Conservation (phyloP, 2,113 vertebrate genomes). For the Vireo altiloquus region DNA sequence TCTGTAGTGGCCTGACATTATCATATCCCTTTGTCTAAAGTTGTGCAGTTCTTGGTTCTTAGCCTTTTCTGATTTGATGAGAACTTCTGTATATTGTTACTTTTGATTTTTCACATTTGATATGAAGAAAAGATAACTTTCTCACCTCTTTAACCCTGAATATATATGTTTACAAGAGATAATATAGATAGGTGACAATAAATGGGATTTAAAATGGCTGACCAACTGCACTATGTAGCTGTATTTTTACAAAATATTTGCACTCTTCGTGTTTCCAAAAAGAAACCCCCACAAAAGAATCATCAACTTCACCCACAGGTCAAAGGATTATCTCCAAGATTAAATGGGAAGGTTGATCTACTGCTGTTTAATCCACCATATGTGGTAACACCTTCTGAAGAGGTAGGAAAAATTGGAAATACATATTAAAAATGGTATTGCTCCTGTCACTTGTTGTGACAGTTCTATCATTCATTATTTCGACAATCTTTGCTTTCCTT, state of each 20-base stretch:
- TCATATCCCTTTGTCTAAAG: neutral
- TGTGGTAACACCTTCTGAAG: conserved; percentile 89
- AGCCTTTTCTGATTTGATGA: neutral
- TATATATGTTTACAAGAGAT: neutral
- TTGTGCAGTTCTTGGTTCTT: neutral
- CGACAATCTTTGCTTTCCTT: neutral
- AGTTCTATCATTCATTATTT: neutral
- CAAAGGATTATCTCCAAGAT: conserved; percentile 78
- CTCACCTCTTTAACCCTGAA: neutral
- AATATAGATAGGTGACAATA: neutral
- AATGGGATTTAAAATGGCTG: neutral
- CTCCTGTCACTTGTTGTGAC: neutral
- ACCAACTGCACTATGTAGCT: neutral
- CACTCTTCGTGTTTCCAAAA: neutral
- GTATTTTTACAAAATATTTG: neutral
- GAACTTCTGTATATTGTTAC: neutral
- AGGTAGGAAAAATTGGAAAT: conserved; percentile 74
- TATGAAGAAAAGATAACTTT: neutral
- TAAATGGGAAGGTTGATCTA: conserved; percentile 87
- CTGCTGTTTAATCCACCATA: conserved; percentile 95
- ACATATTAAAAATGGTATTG: neutral
- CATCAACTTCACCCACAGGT: conserved; percentile 70
- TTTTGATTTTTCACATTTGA: neutral
- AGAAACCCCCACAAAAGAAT: neutral
- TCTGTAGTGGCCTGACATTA: neutral